A percentile compares a stretch with the other conserved stretches of the same genome.
phyloP scores from a whole-genome alignment of 2,888 invertebrate species.

The Drosophila austrosaltans region DNA sequence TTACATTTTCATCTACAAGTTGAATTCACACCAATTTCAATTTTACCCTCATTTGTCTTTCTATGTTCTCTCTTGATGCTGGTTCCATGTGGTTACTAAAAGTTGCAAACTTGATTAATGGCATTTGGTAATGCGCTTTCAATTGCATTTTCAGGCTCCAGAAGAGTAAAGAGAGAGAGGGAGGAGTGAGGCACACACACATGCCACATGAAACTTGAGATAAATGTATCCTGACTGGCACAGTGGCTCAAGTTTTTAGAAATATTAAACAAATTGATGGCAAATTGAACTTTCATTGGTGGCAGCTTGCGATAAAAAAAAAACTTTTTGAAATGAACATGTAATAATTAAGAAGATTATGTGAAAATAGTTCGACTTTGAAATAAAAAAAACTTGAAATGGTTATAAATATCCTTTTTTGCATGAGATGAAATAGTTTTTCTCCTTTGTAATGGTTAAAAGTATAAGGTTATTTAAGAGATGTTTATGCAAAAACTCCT shows the following conservation, averaged over 20 bases:
- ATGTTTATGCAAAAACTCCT: no score
- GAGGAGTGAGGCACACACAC: neutral
- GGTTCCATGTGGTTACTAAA: constrained; percentile 22
- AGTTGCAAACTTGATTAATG: constrained; percentile 68
- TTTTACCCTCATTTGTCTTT: constrained; percentile 4
- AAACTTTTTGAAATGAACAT: no score
- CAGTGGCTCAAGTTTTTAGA: neutral
- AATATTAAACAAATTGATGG: neutral
- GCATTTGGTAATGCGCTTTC: constrained; percentile 55
- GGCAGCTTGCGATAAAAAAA: no score
- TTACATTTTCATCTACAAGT: neutral
- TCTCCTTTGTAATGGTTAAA: no score
- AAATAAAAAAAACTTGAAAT: no score
- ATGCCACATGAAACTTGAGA: constrained; percentile 6
- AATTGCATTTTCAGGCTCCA: constrained; percentile 47
- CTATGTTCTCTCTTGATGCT: constrained; percentile 29
- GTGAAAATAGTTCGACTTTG: no score
- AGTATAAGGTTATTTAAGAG: no score
- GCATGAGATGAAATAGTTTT: no score
- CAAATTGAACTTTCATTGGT: no score
- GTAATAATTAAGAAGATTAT: no score
- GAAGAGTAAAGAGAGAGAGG: constrained; percentile 2
- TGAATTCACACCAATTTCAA: constrained; percentile 9
- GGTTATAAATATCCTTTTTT: no score
- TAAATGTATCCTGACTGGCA: neutral